Base-by-base conservation (phyloP, 2,888 invertebrate species). In the Drosophila emarginata region DNA sequence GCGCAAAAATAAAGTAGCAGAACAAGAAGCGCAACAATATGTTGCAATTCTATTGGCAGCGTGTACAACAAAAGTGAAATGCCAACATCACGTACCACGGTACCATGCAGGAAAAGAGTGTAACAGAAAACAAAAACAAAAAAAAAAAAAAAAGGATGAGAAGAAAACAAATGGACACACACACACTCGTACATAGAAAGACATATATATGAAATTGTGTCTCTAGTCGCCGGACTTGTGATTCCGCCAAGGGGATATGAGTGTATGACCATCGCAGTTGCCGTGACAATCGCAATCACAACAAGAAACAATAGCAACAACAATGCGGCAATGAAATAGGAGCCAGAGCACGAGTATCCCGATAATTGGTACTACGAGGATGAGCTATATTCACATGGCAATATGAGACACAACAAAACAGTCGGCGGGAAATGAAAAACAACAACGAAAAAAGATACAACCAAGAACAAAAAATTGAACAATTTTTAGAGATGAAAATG, bases 241-340 rank as follows among this genome's bases (percentile, higher is more conserved):
- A 86, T 82, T 82, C 74, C 62, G 59, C 61, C 68, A 67, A 67
- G 76, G 71, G 74, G 67, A 59, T 18, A 28, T 28, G 57, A 64
- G 68, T 71, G 79, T 58, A 74, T 72, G 84, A 70, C 76, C 76
- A 71, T 66, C 67, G 72, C 75, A 36, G 87, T 77, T 79, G 73
- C 82, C 85, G 72, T 81, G 77, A 85, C 85, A 81, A 85, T 87
- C 69, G 57, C 85, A 82, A 80, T 78, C 76, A 74, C 64, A 78
- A 65, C 79, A 65, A 67, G 62, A 72, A 72, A 7, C 52, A 63
- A 39, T 57, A 51, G 37, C 53, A 58, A 37, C 51, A 54, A 26
- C 52, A 32, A 72, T 54, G 53, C 21, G 18, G n/a, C 61, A 57
- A 45, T 28, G 64, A 57, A 52, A 56, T 52, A 28, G 69, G 63